Conservation (phyloP, 2,113 vertebrate species). For the Malurus cyaneus region DNA sequence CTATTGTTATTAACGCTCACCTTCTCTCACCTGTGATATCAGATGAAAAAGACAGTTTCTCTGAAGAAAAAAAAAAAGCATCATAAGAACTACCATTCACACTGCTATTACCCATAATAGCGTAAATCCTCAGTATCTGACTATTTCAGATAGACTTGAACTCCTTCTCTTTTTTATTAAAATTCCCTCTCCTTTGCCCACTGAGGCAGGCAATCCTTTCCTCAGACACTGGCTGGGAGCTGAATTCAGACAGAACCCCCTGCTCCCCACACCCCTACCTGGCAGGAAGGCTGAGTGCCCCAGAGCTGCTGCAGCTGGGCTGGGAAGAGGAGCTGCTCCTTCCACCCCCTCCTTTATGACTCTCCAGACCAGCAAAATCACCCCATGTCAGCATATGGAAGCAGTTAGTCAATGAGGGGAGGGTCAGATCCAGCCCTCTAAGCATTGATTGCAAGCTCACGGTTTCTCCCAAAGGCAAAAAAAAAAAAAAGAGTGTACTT, state of each 20-base stretch:
- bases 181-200: not conserved
- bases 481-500: not conserved
- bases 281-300: rapidly evolving
- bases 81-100: not conserved
- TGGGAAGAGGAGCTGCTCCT: rapidly evolving
- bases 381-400: not conserved
- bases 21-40: not conserved
- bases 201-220: rapidly evolving
- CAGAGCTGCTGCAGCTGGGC: rapidly evolving
- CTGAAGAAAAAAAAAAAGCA: not conserved
- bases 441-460: not conserved
- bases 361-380: not conserved
- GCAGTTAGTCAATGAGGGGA: not conserved
- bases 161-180: not conserved
- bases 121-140: not conserved
- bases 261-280: not conserved
- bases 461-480: not conserved
- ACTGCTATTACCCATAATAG: not conserved
- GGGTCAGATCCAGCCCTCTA: not conserved
- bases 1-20: not conserved
- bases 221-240: rapidly evolving
- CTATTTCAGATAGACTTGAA: not conserved
- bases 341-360: not conserved
- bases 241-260: rapidly evolving
- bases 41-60: not conserved